Conservation (phyloP, 2,113 vertebrate genomes). For the Rhinopomastus cyanomelas region DNA sequence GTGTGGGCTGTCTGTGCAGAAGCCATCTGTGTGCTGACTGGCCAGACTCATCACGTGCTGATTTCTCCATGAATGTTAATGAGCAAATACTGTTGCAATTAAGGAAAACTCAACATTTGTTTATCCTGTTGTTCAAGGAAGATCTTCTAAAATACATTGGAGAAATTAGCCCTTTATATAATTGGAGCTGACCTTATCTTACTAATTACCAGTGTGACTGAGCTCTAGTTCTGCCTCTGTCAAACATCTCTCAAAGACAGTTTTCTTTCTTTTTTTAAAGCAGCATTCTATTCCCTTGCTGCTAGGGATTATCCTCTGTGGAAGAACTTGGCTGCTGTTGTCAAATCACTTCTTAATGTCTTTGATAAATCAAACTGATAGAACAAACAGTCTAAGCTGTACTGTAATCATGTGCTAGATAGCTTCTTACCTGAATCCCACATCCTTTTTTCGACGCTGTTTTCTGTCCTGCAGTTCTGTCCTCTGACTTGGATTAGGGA, state of each 20-base stretch:
- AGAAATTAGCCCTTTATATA: not conserved
- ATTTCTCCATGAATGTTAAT: not conserved
- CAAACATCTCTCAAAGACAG: not conserved
- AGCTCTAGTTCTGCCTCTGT: not conserved
- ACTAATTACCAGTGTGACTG: not conserved
- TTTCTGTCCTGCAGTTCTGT: not conserved
- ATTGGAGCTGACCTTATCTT: not conserved
- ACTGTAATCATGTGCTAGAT: not conserved
- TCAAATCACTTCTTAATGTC: not conserved
- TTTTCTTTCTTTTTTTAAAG: not conserved
- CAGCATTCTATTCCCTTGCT: too few species aligned
- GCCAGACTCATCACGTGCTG: not conserved
- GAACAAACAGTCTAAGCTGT: not conserved
- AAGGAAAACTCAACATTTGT: not conserved
- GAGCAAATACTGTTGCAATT: not conserved
- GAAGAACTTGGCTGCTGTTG: not conserved
- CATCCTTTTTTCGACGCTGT: not conserved
- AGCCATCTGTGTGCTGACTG: conserved; percentile 15
- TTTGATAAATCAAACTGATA: not conserved
- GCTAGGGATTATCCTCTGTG: not conserved
- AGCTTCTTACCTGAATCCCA: not conserved
- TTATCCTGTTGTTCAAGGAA: not conserved
- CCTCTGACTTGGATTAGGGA: not conserved
- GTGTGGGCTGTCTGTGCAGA: not conserved
- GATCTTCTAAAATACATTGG: not conserved